Conservation (phyloP, 2,113 vertebrate genomes). For the Nothobranchius furzeri region DNA sequence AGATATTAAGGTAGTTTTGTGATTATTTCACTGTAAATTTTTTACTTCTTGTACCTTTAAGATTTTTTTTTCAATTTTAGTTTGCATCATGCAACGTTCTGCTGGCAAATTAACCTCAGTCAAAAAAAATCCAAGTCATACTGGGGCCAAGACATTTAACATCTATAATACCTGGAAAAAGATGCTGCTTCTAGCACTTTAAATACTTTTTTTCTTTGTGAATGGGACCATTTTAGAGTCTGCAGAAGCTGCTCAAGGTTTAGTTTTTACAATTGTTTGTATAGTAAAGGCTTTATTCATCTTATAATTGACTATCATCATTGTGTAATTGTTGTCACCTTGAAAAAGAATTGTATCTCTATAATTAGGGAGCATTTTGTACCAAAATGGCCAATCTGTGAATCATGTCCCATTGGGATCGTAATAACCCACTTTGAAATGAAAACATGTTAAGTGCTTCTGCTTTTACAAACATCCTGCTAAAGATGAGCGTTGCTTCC, state of each 20-base stretch:
- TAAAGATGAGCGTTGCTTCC: not conserved
- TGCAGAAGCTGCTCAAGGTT: not conserved
- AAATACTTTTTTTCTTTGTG: too few relatives aligned
- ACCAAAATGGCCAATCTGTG: constrained; percentile 15
- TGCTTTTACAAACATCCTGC: not conserved
- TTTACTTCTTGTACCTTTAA: too few relatives aligned
- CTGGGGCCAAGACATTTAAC: not conserved
- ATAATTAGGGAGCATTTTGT: not conserved
- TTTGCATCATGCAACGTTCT: not conserved
- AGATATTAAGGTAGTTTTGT: too few relatives aligned
- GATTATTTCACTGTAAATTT: too few relatives aligned
- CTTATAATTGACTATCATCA: not conserved
- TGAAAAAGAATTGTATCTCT: not conserved
- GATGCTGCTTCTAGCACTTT: too few relatives aligned
- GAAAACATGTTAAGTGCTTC: constrained; percentile 16
- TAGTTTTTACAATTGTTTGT: not conserved
- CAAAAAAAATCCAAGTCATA: too few relatives aligned
- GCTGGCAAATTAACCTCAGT: not conserved
- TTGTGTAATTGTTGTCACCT: not conserved
- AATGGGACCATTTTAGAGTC: too few relatives aligned
- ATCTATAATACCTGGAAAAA: not conserved
- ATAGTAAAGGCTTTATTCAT: not conserved
- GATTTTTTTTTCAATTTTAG: too few relatives aligned
- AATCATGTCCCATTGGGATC: constrained; percentile 22
- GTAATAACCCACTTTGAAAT: constrained; percentile 26